Evolutionary conservation across 2,888 invertebrate species (phyloP), one percentile per base, ranked within the genome.

Genomic region (Trichogramma evanescens): DNA sequence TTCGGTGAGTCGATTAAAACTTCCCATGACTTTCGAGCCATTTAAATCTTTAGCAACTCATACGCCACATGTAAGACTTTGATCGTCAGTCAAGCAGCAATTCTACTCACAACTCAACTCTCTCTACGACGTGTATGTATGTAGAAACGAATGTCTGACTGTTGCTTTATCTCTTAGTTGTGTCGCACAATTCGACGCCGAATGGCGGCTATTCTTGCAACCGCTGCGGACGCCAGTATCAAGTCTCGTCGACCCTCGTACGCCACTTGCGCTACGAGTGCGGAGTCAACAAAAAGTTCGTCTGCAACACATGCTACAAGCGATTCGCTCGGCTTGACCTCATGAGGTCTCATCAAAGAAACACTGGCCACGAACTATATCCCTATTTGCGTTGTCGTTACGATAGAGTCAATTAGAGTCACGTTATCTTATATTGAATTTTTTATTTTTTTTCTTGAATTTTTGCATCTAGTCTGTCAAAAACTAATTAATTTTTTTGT

Each of bases 231-330:
- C 67, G 70, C 59, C 68, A 62, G 59, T 73, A 69, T 65, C 71
- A 66, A 61, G 64, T 70, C 61, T 64, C 63, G 53, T 67, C 67
- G 53, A 66, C 65, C 54, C 62, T 78, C 68, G 72, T 74, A 53
- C 71, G 76, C 7, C 78, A 77, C 66, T 71, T 68, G 62, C 72
- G 72, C 55, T 77, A 76, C 67, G 78, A 79, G 58, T 78, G 78
- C 64, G 77, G 77, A 40, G 73, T 71, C 52, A 75, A 74, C 67
- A 80, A 79, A 67, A 77, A 76, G 65, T 80, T 80, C 68, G 70
- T 71, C 58, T 80, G 80, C 68, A 68, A 70, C 54, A 74, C 78
- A 63, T 80, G 79, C 70, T 71, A 69, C 42, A 70, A 71, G 64
- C 74, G 72, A 64, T 79, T 79, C 66, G 73, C 76, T 44, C 74